Evolutionary conservation across 2,113 vertebrate species (phyloP).

Genomic region (Dasypus novemcinctus): DNA sequence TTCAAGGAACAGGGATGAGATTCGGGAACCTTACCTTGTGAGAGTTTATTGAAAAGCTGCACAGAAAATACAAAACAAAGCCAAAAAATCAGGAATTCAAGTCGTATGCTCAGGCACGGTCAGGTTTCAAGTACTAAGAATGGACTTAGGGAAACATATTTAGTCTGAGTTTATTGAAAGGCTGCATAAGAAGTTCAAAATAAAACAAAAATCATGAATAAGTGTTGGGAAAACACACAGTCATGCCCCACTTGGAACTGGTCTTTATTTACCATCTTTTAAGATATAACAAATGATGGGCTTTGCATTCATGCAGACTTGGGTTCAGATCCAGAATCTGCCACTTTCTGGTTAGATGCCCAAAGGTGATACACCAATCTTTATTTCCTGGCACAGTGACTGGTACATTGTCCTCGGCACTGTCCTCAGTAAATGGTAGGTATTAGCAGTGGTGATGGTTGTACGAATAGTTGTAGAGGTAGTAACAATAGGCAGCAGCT

Average conservation of each 20-base stretch:
- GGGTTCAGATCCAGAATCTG: background rate
- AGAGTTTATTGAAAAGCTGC: no score
- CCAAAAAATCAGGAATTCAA: background rate
- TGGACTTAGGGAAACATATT: no score
- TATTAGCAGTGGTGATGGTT: background rate
- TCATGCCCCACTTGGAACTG: background rate
- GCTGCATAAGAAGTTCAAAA: background rate
- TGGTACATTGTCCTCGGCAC: background rate
- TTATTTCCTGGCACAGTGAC: background rate
- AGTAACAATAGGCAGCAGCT: no score
- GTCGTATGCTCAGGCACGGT: no score
- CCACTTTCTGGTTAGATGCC: background rate
- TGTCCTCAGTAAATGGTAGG: background rate
- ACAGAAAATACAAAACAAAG: background rate
- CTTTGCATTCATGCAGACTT: background rate
- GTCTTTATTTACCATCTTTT: background rate
- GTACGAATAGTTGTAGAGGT: no score
- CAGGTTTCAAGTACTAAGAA: background rate
- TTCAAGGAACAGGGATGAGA: background rate
- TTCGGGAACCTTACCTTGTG: background rate
- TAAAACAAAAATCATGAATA: background rate
- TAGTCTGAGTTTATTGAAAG: no score
- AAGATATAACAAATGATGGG: background rate
- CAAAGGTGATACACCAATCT: background rate
- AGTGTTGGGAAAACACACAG: background rate